These are phyloP conservation scores for Microplitis manilae DNA, from an alignment of 2,888 invertebrate species.

Conservation along the genomic window DNA sequence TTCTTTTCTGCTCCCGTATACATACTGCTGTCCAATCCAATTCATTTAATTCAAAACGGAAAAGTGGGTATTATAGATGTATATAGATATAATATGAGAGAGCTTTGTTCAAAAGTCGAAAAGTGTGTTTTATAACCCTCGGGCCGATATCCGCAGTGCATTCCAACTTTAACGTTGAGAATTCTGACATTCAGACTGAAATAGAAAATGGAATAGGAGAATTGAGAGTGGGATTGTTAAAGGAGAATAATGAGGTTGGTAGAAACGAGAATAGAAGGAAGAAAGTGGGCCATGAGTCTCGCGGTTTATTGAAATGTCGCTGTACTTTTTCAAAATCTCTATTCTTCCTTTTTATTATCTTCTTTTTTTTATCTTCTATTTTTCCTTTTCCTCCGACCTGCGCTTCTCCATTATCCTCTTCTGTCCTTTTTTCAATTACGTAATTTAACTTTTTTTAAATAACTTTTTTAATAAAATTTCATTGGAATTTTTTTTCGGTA, in stretches of 20 bases:
- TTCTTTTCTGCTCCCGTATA: neutral
- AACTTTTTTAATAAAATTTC: neutral
- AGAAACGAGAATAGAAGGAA: conserved; percentile 41
- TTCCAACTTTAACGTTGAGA: conserved; percentile 51
- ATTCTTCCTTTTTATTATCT: conserved; percentile 46
- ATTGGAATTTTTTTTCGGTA: neutral
- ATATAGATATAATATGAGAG: neutral
- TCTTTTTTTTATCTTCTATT: conserved; percentile 33
- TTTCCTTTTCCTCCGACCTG: conserved; percentile 27
- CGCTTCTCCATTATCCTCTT: conserved; percentile 4
- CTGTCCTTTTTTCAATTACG: conserved; percentile 1
- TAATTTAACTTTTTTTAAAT: neutral
- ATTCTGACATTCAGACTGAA: conserved; percentile 22
- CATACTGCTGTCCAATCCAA: conserved; percentile 21
- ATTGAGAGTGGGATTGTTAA: conserved; percentile 37
- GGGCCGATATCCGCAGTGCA: conserved; percentile 46
- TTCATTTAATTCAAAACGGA: conserved; percentile 34
- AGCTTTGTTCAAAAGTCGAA: conserved; percentile 60
- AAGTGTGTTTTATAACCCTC: conserved; percentile 59
- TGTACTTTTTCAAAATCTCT: conserved; percentile 39
- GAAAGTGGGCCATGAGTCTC: conserved; percentile 60
- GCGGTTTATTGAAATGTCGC: conserved; percentile 64
- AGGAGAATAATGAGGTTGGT: conserved; percentile 45
- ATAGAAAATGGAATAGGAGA: conserved; percentile 38
- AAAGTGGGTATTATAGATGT: conserved; percentile 7